Conservation (phyloP, 2,113 vertebrate species). For the Stegostoma tigrinum region DNA sequence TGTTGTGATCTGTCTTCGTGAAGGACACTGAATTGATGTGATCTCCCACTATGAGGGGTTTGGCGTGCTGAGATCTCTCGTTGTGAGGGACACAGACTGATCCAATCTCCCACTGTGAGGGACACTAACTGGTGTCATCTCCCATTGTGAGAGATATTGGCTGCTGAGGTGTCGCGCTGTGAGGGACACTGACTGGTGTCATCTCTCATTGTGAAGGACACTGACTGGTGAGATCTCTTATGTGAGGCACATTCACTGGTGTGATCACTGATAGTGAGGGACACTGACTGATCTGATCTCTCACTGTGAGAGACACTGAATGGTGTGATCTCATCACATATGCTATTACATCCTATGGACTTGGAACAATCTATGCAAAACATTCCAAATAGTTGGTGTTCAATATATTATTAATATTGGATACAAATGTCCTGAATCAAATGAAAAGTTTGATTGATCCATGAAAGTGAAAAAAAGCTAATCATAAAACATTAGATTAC, state of each 20-base stretch:
- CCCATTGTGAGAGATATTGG: too few species aligned
- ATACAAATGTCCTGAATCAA: not conserved
- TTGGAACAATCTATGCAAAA: not conserved
- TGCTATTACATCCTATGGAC: not conserved
- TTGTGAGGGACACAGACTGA: too few species aligned
- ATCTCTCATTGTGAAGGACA: too few species aligned
- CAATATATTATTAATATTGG: not conserved
- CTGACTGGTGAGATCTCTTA: not conserved
- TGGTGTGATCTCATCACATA: not conserved
- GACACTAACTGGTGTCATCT: too few species aligned
- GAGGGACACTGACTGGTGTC: too few species aligned
- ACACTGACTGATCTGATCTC: too few species aligned
- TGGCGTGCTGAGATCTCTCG: too few species aligned
- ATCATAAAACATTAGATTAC: not conserved
- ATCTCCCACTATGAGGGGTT: too few species aligned
- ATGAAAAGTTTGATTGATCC: not conserved
- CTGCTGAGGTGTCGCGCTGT: too few species aligned
- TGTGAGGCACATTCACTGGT: not conserved
- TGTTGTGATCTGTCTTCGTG: not conserved
- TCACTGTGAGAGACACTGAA: not conserved
- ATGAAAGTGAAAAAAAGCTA: not conserved
- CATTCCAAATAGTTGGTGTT: not conserved
- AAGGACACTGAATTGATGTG: too few species aligned
- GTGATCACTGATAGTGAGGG: too few species aligned
- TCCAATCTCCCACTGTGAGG: too few species aligned